Evolutionary conservation across 2,888 invertebrate genomes (phyloP).

Genomic region (Dugesia japonica): DNA sequence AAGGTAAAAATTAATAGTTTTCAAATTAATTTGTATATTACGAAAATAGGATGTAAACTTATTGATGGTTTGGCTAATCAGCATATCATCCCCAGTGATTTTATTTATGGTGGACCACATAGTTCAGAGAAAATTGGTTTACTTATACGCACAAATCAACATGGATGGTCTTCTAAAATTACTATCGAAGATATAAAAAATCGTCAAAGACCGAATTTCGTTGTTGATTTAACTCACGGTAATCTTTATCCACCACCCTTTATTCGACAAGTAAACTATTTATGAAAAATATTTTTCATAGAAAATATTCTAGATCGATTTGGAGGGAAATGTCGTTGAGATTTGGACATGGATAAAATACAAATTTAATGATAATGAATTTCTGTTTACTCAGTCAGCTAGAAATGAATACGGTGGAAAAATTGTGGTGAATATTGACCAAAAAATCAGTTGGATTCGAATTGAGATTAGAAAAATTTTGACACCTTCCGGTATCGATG

Average conservation of each 20-base stretch:
- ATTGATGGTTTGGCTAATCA: not conserved
- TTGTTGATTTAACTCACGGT: slow-evolving; percentile 2
- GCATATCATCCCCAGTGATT: not conserved
- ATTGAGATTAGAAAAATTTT: not conserved
- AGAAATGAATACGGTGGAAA: not conserved
- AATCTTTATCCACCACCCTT: not conserved
- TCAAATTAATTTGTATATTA: not conserved
- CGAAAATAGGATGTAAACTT: not conserved
- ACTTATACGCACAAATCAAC: not conserved
- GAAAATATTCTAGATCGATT: not conserved
- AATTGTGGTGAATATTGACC: not conserved
- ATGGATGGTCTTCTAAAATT: not conserved
- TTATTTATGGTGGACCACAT: not conserved
- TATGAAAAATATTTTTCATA: not conserved
- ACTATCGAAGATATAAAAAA: not conserved
- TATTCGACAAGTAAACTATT: not conserved
- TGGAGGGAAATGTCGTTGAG: not conserved
- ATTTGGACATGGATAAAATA: not conserved
- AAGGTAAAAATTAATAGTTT: not conserved
- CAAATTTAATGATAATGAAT: not conserved
- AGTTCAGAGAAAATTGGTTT: not conserved
- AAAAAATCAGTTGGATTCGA: slow-evolving; percentile 15
- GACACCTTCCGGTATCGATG: not conserved
- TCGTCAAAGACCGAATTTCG: not conserved
- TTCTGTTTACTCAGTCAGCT: not conserved